Conservation (phyloP, 2,888 invertebrate genomes). For the Cepaea hortensis region DNA sequence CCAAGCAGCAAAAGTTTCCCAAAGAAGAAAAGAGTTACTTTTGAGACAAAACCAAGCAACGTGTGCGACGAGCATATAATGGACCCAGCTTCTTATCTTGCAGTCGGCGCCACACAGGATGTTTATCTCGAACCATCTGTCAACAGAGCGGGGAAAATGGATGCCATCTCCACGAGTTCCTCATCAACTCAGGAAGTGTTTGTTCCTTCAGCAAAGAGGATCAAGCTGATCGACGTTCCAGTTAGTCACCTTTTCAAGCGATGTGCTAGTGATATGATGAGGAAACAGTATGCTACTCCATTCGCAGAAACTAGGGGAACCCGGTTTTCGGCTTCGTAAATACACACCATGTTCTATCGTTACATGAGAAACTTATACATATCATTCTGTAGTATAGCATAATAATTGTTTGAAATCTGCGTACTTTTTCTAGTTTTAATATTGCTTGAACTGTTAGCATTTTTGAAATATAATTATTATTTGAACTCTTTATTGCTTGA, state of each 20-base stretch:
- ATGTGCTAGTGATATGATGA: background rate
- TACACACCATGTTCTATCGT: background rate
- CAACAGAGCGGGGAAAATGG: too few relatives aligned
- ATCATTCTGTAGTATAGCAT: too few relatives aligned
- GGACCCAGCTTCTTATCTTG: background rate
- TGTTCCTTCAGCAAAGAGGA: background rate
- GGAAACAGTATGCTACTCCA: background rate
- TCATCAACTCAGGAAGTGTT: background rate
- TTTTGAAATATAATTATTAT: too few relatives aligned
- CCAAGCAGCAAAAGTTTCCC: background rate
- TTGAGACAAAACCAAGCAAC: background rate
- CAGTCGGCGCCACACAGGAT: conserved; percentile 2
- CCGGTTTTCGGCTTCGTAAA: background rate
- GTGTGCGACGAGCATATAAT: background rate
- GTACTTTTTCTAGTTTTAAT: too few relatives aligned
- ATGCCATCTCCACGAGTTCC: background rate
- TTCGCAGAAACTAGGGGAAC: background rate
- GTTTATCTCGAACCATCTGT: background rate
- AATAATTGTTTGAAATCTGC: too few relatives aligned
- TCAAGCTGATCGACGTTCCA: background rate
- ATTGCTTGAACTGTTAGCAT: too few relatives aligned
- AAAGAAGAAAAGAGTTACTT: background rate
- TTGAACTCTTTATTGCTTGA: too few relatives aligned
- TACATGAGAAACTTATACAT: too few relatives aligned
- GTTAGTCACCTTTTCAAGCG: background rate